Evolutionary conservation across 2,113 vertebrate genomes (phyloP).

Genomic region (Emydura subglobosa): DNA sequence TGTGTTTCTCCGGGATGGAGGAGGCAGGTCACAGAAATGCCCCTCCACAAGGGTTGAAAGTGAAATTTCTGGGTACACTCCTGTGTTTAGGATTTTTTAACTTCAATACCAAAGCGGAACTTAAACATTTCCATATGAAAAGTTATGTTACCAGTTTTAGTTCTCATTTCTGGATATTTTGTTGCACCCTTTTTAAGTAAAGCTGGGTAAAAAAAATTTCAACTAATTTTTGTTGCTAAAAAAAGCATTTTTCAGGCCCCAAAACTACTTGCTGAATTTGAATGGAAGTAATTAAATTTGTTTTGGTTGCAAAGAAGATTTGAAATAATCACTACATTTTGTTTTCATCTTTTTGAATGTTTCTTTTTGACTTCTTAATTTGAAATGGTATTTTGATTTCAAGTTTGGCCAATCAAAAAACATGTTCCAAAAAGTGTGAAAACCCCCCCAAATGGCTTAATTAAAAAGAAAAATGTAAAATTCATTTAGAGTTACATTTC

Average conservation of each 20-base stretch:
- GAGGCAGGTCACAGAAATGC: no score
- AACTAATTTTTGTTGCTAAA: background rate
- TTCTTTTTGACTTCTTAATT: background rate
- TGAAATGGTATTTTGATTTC: background rate
- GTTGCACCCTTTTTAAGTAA: background rate
- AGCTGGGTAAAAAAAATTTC: background rate
- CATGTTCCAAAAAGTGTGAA: no score
- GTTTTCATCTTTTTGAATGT: background rate
- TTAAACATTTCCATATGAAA: background rate
- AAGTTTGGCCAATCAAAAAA: no score
- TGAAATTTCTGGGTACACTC: no score
- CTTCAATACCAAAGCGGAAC: background rate
- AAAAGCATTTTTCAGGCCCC: background rate
- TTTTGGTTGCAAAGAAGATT: background rate
- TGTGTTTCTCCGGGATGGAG: no score
- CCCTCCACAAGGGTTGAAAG: no score
- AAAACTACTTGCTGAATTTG: background rate
- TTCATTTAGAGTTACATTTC: no score
- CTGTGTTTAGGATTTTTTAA: background rate
- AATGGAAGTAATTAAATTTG: background rate
- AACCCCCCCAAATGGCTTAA: no score
- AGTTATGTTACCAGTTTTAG: background rate
- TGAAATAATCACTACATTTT: no score
- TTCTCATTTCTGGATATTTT: background rate
- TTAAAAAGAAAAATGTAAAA: no score